Evolutionary conservation across 2,797 vertebrate genomes (phyloP).

Genomic region (Tiaroga cobitis): DNA sequence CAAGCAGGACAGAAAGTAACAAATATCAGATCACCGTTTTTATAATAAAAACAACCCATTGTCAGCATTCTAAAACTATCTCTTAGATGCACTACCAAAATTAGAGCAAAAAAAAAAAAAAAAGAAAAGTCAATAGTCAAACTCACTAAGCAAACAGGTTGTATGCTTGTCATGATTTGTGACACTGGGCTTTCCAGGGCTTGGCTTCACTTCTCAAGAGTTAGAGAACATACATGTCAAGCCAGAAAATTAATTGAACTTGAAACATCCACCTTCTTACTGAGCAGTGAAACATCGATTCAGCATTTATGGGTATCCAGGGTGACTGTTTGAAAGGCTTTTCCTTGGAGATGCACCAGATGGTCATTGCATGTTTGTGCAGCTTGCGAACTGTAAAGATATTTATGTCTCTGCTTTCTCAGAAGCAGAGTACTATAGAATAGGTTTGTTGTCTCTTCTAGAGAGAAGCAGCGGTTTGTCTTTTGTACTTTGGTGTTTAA

Average conservation of each 20-base stretch:
- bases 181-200: not conserved
- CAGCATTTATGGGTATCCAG: constrained; percentile 43
- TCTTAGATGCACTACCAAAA: not conserved
- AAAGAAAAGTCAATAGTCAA: too few relatives aligned
- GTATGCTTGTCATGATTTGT: not conserved
- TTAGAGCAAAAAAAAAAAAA: not conserved
- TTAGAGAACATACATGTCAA: constrained; percentile 15
- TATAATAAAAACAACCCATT: not conserved
- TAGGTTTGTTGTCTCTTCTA: not conserved
- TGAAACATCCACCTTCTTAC: constrained; percentile 14
- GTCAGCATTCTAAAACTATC: not conserved
- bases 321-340: constrained; percentile 43
- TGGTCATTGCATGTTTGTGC: constrained; percentile 45
- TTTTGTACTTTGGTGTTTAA: constrained; percentile 6
- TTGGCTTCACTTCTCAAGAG: constrained; percentile 14
- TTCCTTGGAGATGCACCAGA: constrained; percentile 37
- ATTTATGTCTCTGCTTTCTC: constrained; percentile 22
- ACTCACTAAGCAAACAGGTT: not conserved
- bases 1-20: constrained; percentile 22
- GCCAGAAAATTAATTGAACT: constrained; percentile 20
- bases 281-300: constrained; percentile 26
- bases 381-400: constrained; percentile 26
- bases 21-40: not conserved
- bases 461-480: not conserved
- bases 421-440: not conserved